A percentile compares a stretch with the other conserved stretches of the same genome.
These are phyloP conservation scores for Drosophila siamana DNA, from an alignment of 2,888 invertebrate species.

Conservation along the genomic window DNA sequence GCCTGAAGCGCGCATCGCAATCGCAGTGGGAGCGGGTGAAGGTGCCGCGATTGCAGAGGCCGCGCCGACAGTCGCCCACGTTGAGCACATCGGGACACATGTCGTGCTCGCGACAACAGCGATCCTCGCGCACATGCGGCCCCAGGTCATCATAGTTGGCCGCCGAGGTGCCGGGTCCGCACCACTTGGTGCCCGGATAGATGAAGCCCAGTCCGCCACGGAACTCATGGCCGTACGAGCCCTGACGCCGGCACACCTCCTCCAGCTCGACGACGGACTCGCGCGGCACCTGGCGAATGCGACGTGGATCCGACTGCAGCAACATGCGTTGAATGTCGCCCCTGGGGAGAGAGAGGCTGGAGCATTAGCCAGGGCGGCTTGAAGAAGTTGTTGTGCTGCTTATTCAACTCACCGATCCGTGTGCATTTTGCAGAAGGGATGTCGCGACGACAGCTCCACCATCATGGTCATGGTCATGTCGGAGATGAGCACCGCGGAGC, in stretches of 20 bases:
- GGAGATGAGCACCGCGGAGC: constrained; percentile 87
- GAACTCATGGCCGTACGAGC: constrained; percentile 83
- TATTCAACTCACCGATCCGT: constrained; percentile 86
- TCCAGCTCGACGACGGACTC: constrained; percentile 87
- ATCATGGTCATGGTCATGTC: constrained; percentile 88
- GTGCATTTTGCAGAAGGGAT: constrained; percentile 88
- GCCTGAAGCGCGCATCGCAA: constrained; percentile 90
- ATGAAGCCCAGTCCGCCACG: constrained; percentile 86
- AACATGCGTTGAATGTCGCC: constrained; percentile 88
- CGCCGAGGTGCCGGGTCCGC: constrained; percentile 90
- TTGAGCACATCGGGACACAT: constrained; percentile 88
- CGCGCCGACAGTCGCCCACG: constrained; percentile 87
- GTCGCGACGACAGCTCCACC: constrained; percentile 88
- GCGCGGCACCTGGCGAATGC: constrained; percentile 88
- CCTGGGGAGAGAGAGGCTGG: constrained; percentile 73
- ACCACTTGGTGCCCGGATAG: constrained; percentile 92
- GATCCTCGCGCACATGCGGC: constrained; percentile 88
- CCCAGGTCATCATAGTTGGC: constrained; percentile 89
- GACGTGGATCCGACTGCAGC: constrained; percentile 87
- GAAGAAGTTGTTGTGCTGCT: not conserved
- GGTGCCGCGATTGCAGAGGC: constrained; percentile 89
- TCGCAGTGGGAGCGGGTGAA: constrained; percentile 91
- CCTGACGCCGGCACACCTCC: constrained; percentile 86
- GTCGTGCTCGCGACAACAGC: constrained; percentile 91
- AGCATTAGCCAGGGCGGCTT: not conserved